Evolutionary conservation across 1,140 invertebrate genomes (phyloP), one percentile per base, ranked within the genome.

Genomic region (Drosophila kurseongensis): DNA sequence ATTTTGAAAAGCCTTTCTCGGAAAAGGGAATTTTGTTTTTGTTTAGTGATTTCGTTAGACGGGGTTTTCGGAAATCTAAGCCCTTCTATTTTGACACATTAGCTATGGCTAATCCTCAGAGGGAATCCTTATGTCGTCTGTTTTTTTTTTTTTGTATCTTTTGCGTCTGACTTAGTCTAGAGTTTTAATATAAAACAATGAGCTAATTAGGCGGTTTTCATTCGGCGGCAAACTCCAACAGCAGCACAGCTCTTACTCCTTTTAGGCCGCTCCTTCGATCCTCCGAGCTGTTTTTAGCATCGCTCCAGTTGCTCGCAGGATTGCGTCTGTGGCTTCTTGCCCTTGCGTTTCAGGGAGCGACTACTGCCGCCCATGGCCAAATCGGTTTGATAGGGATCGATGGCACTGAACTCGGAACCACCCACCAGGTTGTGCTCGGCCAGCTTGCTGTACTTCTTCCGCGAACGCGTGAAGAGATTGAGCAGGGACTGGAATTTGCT

Each of bases 161-260:
- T 36, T 18, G 27, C 32, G 29, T 65, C 23, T 57, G 56, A 12
- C 78, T 75, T 75, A 78, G 60, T 65, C 74, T 85, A 75, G 58
- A 78, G 85, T 89, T 89, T 89, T 89, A 90, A 89, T 90, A 90
- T 90, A 90, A 90, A 90, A 90, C 85, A 90, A 76, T 78, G 69
- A 69, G 71, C 75, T 44, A 50, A 29, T 48, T 47, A 44, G 10
- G 63, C 38, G n/a, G 54, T 52, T 52, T 51, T 44, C 57, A 18
- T 60, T 38, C 42, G 45, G 32, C 27, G 62, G 38, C 52, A 50
- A 77, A 63, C 56, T 79, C 42, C 72, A 51, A 44, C 41, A 54
- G 47, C 62, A 67, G 18, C 40, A 41, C 40, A 74, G 42, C 55
- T 44, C 59, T 10, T 0, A 51, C 6, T 23, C 14, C 41, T 4